Evolutionary conservation across 2,797 vertebrate species (phyloP).

Genomic region (Parambassis ranga): DNA sequence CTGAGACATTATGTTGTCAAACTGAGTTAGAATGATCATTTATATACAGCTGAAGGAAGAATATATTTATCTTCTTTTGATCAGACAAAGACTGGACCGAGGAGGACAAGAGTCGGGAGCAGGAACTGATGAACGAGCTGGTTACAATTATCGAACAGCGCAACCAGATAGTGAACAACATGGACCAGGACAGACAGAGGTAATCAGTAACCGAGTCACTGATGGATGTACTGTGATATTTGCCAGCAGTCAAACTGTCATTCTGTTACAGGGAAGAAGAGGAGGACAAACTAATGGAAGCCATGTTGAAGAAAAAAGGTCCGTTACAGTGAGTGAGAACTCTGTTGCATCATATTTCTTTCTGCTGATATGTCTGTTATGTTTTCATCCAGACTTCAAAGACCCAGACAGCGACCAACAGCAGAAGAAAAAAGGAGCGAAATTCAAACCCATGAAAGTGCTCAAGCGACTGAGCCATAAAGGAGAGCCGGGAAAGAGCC

Average conservation of each 20-base stretch:
- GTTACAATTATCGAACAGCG: conserved; percentile 96
- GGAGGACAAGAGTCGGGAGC: conserved; percentile 91
- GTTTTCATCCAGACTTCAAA: conserved; percentile 84
- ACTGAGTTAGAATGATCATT: too few species aligned
- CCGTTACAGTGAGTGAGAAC: too few species aligned
- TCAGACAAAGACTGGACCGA: conserved; percentile 97
- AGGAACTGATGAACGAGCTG: conserved; percentile 93
- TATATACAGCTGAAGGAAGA: too few species aligned
- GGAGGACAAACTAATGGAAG: conserved; percentile 94
- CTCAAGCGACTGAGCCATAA: conserved; percentile 92
- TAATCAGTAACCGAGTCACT: conserved; percentile 44
- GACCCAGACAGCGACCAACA: conserved; percentile 78
- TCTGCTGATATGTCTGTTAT: too few species aligned
- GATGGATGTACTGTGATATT: neutral
- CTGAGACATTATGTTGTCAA: too few species aligned
- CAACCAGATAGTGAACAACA: conserved; percentile 94
- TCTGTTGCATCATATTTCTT: too few species aligned
- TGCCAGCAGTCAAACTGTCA: neutral
- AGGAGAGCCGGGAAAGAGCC: conserved; percentile 82
- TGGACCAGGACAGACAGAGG: conserved; percentile 98
- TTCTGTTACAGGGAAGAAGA: conserved; percentile 90
- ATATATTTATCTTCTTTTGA: too few species aligned
- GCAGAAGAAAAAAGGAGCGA: conserved; percentile 89
- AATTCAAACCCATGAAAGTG: conserved; percentile 96
- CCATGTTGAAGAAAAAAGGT: conserved; percentile 98